Conservation (phyloP, 2,888 invertebrate species). For the Oxyteleia sp. region DNA sequence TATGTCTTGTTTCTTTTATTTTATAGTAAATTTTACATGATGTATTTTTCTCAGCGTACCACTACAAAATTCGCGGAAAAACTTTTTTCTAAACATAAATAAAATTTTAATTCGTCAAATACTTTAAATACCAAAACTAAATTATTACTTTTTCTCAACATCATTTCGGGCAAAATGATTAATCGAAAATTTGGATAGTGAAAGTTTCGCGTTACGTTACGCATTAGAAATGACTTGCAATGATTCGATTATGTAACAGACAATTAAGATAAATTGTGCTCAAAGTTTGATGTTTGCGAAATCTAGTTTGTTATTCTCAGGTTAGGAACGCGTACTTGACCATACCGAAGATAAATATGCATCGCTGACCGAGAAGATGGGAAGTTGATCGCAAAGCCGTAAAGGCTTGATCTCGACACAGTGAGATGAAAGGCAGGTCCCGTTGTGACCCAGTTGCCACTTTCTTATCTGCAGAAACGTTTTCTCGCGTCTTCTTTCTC, state of each 20-base stretch:
- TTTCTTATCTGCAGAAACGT: constrained; percentile 77
- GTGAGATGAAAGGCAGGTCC: constrained; percentile 85
- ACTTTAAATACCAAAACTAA: too few species aligned
- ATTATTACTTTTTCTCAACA: too few species aligned
- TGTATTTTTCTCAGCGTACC: too few species aligned
- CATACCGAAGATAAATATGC: constrained; percentile 45
- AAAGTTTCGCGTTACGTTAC: too few species aligned
- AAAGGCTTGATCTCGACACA: constrained; percentile 80
- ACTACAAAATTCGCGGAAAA: too few species aligned
- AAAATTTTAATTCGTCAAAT: too few species aligned
- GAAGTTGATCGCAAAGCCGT: constrained; percentile 49
- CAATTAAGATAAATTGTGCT: constrained; percentile 19
- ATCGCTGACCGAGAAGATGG: constrained; percentile 28
- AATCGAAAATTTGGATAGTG: too few species aligned
- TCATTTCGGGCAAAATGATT: too few species aligned
- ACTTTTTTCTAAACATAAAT: too few species aligned
- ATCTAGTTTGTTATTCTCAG: constrained; percentile 12
- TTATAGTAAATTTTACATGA: too few species aligned
- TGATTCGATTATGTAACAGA: constrained; percentile 15
- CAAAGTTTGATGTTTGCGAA: constrained; percentile 22
- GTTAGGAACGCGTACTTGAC: constrained; percentile 24
- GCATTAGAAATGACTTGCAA: constrained; percentile 14
- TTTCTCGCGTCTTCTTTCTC: constrained; percentile 68
- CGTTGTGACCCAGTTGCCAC: constrained; percentile 86
- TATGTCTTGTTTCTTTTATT: too few species aligned